A percentile compares a stretch with the other conserved stretches of the same genome.
These are phyloP conservation scores for Nasua narica DNA, from an alignment of 2,797 vertebrate species.

Conservation along the genomic window DNA sequence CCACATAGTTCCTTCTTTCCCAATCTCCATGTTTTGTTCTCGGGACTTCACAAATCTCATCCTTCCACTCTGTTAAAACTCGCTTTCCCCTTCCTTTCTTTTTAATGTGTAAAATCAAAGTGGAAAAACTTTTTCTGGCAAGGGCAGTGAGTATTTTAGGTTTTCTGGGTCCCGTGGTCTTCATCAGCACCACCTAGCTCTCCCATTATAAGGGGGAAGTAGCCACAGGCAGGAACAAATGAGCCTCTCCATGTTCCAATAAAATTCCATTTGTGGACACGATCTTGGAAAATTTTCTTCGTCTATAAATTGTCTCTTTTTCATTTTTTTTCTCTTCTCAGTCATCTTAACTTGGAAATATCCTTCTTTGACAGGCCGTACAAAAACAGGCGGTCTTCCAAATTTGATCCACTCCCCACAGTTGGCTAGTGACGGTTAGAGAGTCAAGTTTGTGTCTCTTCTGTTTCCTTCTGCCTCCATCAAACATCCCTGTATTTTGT, in stretches of 20 bases:
- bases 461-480: not conserved
- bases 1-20: not conserved
- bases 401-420: not conserved
- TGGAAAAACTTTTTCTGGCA: not conserved
- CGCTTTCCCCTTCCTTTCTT: not conserved
- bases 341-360: not conserved
- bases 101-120: not conserved
- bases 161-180: not conserved
- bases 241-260: not conserved
- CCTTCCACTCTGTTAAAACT: not conserved
- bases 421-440: not conserved
- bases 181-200: not conserved
- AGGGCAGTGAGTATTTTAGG: not conserved
- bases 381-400: not conserved
- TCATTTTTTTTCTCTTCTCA: not conserved
- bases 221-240: not conserved
- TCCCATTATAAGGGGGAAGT: not conserved
- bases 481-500: not conserved
- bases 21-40: not conserved
- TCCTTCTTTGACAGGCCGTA: not conserved
- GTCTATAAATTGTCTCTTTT: not conserved
- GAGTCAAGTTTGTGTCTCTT: not conserved
- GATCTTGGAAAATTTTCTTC: not conserved
- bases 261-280: not conserved
- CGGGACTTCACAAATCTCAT: not conserved